Conservation (phyloP, 2,797 vertebrate genomes). For the Dallia pectoralis region DNA sequence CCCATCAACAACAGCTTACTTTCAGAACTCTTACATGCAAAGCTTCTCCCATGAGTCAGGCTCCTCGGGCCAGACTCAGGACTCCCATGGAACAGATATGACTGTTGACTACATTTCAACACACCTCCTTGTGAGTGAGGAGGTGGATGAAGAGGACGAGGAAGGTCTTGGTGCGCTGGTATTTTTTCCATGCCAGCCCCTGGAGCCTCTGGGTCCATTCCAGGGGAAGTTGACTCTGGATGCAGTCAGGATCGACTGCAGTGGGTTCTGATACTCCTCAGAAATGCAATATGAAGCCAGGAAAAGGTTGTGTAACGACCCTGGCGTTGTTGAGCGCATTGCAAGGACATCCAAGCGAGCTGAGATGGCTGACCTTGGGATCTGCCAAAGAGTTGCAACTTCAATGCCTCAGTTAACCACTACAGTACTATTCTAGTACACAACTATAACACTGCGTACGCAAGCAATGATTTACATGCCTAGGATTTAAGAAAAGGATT, state of each 20-base stretch:
- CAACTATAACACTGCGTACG: neutral
- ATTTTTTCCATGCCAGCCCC: conserved; percentile 58
- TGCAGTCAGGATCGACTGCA: conserved; percentile 76
- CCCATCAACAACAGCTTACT: conserved; percentile 20
- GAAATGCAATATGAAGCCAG: neutral
- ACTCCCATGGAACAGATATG: conserved; percentile 48
- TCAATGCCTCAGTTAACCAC: neutral
- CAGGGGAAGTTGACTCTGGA: conserved; percentile 82
- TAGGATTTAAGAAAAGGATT: neutral
- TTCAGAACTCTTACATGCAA: conserved; percentile 73
- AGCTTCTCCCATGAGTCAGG: conserved; percentile 64
- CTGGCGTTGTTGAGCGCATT: neutral
- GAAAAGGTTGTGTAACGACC: neutral
- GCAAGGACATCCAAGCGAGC: neutral
- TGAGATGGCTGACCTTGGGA: neutral
- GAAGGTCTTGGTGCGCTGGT: conserved; percentile 22
- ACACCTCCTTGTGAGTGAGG: conserved; percentile 48
- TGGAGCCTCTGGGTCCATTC: conserved; percentile 22
- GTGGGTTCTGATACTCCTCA: conserved; percentile 53
- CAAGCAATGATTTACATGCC: neutral
- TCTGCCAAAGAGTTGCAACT: neutral
- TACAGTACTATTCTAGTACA: neutral
- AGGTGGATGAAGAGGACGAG: conserved; percentile 46
- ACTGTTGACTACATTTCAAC: conserved; percentile 66
- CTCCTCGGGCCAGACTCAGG: conserved; percentile 61